Percentiles rank a stretch among this genome's conserved stretches.
Conservation (phyloP, 2,797 vertebrate genomes). For the Pantherophis vulpinus region DNA sequence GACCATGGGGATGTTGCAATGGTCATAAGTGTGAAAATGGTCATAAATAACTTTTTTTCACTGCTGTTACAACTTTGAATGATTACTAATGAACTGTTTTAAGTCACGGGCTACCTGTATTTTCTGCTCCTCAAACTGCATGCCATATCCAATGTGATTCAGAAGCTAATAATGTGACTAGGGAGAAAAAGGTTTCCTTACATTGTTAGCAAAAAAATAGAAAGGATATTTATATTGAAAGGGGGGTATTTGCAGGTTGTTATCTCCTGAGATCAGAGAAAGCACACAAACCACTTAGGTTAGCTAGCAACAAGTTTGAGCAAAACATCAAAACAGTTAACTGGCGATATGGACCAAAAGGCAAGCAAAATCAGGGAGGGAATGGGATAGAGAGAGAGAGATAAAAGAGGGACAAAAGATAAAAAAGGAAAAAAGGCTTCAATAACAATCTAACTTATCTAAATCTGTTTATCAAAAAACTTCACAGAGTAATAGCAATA, state of each 20-base stretch:
- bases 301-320: background rate
- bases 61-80: background rate
- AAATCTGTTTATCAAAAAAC: background rate
- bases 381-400: background rate
- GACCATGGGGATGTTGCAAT: background rate
- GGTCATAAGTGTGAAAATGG: background rate
- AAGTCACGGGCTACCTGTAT: background rate
- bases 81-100: background rate
- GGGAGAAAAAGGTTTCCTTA: background rate
- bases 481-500: too few relatives aligned
- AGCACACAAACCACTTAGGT: background rate
- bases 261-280: background rate
- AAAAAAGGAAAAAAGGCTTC: background rate
- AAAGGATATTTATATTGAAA: background rate
- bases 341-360: background rate
- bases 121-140: background rate
- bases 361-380: background rate
- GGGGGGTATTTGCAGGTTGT: background rate
- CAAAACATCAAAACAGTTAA: background rate
- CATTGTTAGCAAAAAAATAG: background rate
- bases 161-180: background rate
- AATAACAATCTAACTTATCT: background rate
- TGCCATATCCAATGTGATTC: background rate
- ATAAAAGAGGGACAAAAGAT: background rate
- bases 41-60: background rate